Evolutionary conservation across 2,113 vertebrate genomes (phyloP), one percentile per base, ranked within the genome.

Genomic region (Aptenodytes patagonicus): DNA sequence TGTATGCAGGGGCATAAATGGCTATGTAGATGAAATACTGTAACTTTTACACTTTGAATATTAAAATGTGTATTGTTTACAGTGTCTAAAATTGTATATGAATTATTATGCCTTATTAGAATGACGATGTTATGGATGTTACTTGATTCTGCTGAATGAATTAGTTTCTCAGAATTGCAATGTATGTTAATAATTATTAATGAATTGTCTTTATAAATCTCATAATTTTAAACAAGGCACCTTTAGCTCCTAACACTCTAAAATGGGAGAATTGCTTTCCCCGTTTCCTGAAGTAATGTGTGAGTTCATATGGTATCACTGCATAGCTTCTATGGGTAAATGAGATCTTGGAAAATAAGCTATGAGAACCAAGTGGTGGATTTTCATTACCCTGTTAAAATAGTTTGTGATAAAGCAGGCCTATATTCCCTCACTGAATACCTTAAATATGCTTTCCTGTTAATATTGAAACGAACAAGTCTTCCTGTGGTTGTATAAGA

Each of bases 161-260:
- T 97, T 97, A 64, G 65, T 93, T 98, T 87, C 81, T 93, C 61
- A 87, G 95, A 91, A 97, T 94, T 95, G 79, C 61, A 89, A 13
- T 90, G 54, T 85, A 65, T 79, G 46, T 96, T 96, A 97, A 89
- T 96, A 97, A 90, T 54, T 97, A 94, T 84, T 93, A 97, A 95
- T 95, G 66, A 91, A 95, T 76, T 89, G 1, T 36, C 36, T 80
- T 79, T 61, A 44, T 76, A 3, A 11, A 46, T 52, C 20, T 75
- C 6, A 24, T 55, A 32, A 38, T 94, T 97, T 97, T 77, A 95
- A 93, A 92, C 51, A 93, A 85, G 60, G 75, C 24, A 72, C 11
- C 83, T 93, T 92, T 85, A 95, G 68, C 81, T 96, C 64, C 47
- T 79, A 77, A 94, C 52, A 84, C 49, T 77, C 29, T 89, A 28